Evolutionary conservation across 92 coral and sea anemone species (phyloP), one percentile per base, ranked within the genome.

Genomic region (Virgularia gustaviana): DNA sequence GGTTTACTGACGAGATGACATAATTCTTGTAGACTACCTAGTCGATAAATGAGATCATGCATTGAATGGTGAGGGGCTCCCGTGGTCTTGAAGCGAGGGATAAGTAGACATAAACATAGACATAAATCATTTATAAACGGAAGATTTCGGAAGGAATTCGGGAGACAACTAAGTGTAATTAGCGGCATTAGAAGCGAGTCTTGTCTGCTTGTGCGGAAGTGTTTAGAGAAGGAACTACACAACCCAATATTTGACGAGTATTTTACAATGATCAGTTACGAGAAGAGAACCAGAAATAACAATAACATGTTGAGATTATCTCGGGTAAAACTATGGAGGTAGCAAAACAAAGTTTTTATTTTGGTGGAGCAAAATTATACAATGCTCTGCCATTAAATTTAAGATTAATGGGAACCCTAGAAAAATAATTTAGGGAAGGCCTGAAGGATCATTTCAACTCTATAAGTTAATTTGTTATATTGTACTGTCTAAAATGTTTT

Each of bases 231-330:
- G 59, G 27, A 53, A 53, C 19, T 53, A 53, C 59, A 53, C 9
- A 53, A 53, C 27, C 10, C 18, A 53, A 10, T 1, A 19, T 53
- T 53, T 53, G 13, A 53, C 9, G 59, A 53, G 27, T 53, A 53
- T 22, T 43, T 43, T 43, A 43, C 51, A 43, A 43, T 43, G 51
- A 43, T 43, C 20, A 43, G 51, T 43, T 22, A 53, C 27, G 59
- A 53, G 10, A 53, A 53, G 27, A 7, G 20, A 53, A 53, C 59
- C 22, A 53, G 59, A 20, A 53, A 53, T 22, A 53, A 53, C 59
- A 53, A 53, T 31, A 19, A 31, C 27, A 0, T 53, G 59, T 53
- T 53, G 27, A 53, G 59, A 53, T 53, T 53, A 0, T 31, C 59
- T 13, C 59, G 59, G 0, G 59, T 53, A 0, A 22, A 53, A 31